Base-by-base conservation (phyloP, 2,888 invertebrate species). In the Caenorhabditis sp. region DNA sequence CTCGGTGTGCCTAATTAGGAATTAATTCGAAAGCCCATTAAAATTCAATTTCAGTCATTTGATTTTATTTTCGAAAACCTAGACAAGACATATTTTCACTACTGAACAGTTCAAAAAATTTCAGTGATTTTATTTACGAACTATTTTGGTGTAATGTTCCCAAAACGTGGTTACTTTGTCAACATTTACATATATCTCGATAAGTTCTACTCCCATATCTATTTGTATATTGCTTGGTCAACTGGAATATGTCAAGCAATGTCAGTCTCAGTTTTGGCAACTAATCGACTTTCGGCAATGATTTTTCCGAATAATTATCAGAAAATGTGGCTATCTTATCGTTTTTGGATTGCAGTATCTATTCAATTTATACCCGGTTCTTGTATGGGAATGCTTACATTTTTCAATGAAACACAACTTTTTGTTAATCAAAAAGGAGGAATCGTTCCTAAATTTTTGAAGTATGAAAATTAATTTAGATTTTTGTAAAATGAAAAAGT, bases 201-300 rank as follows among this genome's bases (percentile, higher is more conserved):
- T 53, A 55, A 26, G 21, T 58, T 58, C 24, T 70, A 70, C 53
- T 55, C 70, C 12, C 66, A 63, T 54, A 31, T 59, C 4, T 70
- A 70, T 55, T 51, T 70, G 10, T 70, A 70, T 54, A 62, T 70
- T 24, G 70, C 70, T 49, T 70, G 70, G 70, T 59, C 59, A 26
- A 66, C 62, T 43, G 70, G 70, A 62, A 55, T 70, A 3, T 70
- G 70, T 51, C 66, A 66, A 26, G 70, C 71, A 17, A 67, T 67
- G 66, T 71, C 63, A 10, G 71, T 71, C 8, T 71, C 71, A 10
- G 63, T 67, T 3, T 31, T 71, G 5, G 71, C 71, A 14, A 71
- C 71, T 0, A 71, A 71, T 53, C 59, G 71, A 27, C 21, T 71
- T 31, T 71, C 71, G 3, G 71, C 66, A 3, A 63, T 71, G 58